phyloP scores from a whole-genome alignment of 2,888 invertebrate genomes.

The Bruchidius siliquastri region DNA sequence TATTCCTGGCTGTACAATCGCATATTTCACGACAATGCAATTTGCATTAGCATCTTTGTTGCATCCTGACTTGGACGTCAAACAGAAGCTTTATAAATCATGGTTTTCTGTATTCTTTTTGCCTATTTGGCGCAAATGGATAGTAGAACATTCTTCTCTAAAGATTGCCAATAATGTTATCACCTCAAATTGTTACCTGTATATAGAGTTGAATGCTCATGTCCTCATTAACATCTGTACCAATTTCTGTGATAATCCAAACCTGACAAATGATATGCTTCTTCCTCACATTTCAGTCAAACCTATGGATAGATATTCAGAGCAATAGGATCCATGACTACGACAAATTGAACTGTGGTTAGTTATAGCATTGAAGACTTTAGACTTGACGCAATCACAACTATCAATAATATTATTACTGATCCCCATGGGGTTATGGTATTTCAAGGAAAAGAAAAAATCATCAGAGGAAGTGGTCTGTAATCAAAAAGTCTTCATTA shows the following conservation, averaged over 20 bases:
- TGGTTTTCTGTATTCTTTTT: conserved; percentile 4
- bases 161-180: conserved; percentile 4
- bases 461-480: background rate
- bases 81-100: background rate
- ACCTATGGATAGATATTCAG: conserved; percentile 6
- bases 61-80: background rate
- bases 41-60: conserved; percentile 4
- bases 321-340: conserved; percentile 9
- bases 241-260: conserved; percentile 5
- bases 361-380: conserved; percentile 4
- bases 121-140: conserved; percentile 6
- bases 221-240: conserved; percentile 2
- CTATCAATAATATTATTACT: background rate
- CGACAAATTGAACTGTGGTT: conserved; percentile 8
- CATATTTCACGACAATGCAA: conserved; percentile 2
- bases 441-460: background rate
- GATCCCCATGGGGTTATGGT: background rate
- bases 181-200: background rate
- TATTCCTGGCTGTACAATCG: background rate
- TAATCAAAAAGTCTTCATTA: conserved; percentile 5
- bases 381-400: background rate
- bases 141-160: conserved; percentile 1
- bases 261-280: conserved; percentile 6
- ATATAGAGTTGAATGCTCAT: conserved; percentile 5
- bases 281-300: conserved; percentile 5